A percentile compares a stretch with the other conserved stretches of the same genome.
These are phyloP conservation scores for Gymnothorax javanicus DNA, from an alignment of 2,797 vertebrate species.

Conservation along the genomic window DNA sequence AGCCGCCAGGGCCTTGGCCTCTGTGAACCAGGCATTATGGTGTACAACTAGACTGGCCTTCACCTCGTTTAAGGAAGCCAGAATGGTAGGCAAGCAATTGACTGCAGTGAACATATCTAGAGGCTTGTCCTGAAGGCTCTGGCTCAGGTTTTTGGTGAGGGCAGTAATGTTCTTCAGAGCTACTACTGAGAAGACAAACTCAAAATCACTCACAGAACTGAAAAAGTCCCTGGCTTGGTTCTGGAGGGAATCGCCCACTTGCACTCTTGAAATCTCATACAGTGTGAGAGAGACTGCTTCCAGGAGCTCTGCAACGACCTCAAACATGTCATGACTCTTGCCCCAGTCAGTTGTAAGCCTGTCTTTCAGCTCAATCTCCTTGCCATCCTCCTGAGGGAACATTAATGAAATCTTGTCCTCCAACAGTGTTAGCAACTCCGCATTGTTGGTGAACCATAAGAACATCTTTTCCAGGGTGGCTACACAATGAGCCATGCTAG, in stretches of 20 bases:
- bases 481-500: conserved; percentile 57
- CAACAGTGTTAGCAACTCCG: conserved; percentile 65
- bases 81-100: conserved; percentile 63
- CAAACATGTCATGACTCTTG: conserved; percentile 73
- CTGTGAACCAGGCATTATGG: conserved; percentile 75
- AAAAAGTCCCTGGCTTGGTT: conserved; percentile 65
- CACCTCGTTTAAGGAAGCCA: conserved; percentile 60
- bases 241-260: conserved; percentile 52
- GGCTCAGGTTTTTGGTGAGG: conserved; percentile 68
- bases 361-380: conserved; percentile 70
- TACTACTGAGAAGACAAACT: conserved; percentile 73
- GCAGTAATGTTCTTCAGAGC: conserved; percentile 70
- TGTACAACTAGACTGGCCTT: conserved; percentile 63
- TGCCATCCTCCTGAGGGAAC: conserved; percentile 66
- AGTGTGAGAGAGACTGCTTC: conserved; percentile 68
- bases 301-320: conserved; percentile 68
- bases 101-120: conserved; percentile 71
- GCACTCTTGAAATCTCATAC: conserved; percentile 61
- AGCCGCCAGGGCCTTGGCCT: conserved; percentile 66
- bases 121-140: conserved; percentile 73
- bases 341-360: conserved; percentile 72
- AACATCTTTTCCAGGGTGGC: conserved; percentile 63
- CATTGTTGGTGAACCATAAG: conserved; percentile 71
- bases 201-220: conserved; percentile 66
- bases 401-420: conserved; percentile 68